Percentiles rank a stretch among this genome's conserved stretches.
These are phyloP conservation scores for Pterobdella sp. DNA, from an alignment of 2,888 invertebrate species.

Conservation along the genomic window DNA sequence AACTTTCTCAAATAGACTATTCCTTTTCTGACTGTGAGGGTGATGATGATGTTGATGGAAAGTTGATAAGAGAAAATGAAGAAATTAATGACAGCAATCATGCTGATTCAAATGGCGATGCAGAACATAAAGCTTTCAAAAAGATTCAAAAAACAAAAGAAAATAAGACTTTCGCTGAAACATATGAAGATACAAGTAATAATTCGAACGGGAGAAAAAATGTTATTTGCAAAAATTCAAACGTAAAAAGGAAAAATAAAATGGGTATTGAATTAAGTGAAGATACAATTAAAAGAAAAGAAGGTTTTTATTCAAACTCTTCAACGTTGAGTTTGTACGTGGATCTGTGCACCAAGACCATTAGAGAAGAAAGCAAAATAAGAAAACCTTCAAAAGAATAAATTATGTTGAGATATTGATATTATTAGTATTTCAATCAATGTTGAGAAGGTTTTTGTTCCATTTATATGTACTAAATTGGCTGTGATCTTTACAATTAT, in stretches of 20 bases:
- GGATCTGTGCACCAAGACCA: constrained; percentile 78
- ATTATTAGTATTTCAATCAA: not conserved
- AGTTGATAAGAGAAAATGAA: not conserved
- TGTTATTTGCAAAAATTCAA: not conserved
- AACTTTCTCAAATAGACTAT: constrained; percentile 65
- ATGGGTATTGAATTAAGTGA: not conserved
- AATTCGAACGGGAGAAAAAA: not conserved
- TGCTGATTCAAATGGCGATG: not conserved
- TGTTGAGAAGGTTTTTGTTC: too few species aligned
- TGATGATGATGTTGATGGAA: constrained; percentile 2
- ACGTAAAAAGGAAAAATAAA: not conserved
- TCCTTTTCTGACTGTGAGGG: constrained; percentile 54
- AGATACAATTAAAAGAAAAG: not conserved
- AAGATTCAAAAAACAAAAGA: too few species aligned
- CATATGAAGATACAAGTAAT: not conserved
- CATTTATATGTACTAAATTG: too few species aligned
- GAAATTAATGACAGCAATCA: not conserved
- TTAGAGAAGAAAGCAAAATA: constrained; percentile 81
- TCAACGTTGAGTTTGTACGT: constrained; percentile 69
- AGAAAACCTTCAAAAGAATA: constrained; percentile 53
- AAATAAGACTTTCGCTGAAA: too few species aligned
- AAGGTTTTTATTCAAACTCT: not conserved
- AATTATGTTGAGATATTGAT: not conserved
- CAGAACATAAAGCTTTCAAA: too few species aligned
- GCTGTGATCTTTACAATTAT: too few species aligned